These are phyloP conservation scores for Nephila pilipes DNA, from an alignment of 1,140 invertebrate genomes.

Conservation along the genomic window DNA sequence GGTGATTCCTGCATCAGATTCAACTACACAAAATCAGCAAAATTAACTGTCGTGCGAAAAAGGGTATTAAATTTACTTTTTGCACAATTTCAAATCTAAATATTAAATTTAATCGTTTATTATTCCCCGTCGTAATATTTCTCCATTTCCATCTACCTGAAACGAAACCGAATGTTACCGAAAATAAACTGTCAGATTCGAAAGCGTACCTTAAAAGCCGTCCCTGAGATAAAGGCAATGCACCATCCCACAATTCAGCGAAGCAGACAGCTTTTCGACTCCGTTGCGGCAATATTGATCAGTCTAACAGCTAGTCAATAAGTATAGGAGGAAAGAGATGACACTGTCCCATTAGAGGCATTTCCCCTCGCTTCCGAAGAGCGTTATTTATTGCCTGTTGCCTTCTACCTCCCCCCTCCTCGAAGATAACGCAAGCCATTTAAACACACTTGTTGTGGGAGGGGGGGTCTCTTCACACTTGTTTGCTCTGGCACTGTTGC, in stretches of 20 bases:
- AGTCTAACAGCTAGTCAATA: conserved; percentile 46
- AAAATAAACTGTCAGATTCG: neutral
- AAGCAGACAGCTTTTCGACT: neutral
- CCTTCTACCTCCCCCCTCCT: neutral
- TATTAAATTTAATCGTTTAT: no score
- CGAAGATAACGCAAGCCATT: conserved; percentile 16
- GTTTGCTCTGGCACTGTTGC: conserved; percentile 3
- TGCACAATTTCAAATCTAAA: no score
- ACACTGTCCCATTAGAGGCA: conserved; percentile 52
- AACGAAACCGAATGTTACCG: neutral
- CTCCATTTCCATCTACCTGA: neutral
- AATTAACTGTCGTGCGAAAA: no score
- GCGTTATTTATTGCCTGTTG: conserved; percentile 64
- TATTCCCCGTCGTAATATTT: no score
- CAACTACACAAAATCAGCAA: no score
- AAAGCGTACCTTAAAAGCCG: neutral
- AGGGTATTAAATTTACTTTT: no score
- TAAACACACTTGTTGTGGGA: conserved; percentile 31
- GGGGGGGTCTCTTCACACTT: neutral
- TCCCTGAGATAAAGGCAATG: neutral
- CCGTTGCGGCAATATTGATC: conserved; percentile 44
- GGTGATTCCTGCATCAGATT: no score
- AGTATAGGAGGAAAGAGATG: conserved; percentile 34
- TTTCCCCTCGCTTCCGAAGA: neutral
- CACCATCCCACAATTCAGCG: neutral